Evolutionary conservation across 2,888 invertebrate species (phyloP), one percentile per base, ranked within the genome.

Genomic region (Frankliniella intonsa): DNA sequence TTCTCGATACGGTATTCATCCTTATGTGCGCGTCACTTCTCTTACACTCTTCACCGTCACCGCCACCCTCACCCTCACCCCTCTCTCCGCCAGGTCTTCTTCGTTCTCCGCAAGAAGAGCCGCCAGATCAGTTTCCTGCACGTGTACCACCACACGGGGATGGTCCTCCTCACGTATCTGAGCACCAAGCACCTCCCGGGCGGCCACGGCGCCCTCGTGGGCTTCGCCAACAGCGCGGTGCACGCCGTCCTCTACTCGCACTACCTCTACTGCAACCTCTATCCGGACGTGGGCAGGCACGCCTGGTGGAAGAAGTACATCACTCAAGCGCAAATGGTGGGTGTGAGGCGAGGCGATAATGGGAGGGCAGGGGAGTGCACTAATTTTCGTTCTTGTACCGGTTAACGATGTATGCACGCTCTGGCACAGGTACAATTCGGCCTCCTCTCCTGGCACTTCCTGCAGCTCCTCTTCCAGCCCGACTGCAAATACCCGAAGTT

Each of bases 231-330:
- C 86, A 89, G 90, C 0, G 91, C 93, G 83, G 94, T 97, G 0
- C 96, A 97, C 86, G 87, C 91, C 0, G 87, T 95, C 50, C 96
- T 97, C 96, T 97, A 97, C 86, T 89, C 89, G 0, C 94, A 97
- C 87, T 97, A 97, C 87, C 90, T 95, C 17, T 86, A 94, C 83
- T 91, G 94, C 0, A 90, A 90, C 7, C 84, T 91, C 82, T 90
- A 91, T 17, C 89, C 91, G 1, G 86, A 88, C 19, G 90, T 89
- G 86, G 88, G 88, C 84, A 88, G 89, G 84, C 89, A 88, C 84
- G 87, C 93, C 0, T 94, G 94, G 94, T 94, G 95, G 93, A 97
- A 97, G 87, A 94, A 94, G 84, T 91, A 94, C 86, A 93, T 97
- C 83, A 97, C 97, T 0, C 94, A 94, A 86, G 86, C 96, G 85